Evolutionary conservation across 2,797 vertebrate species (phyloP).

Genomic region (Pseudochromis fuscus): DNA sequence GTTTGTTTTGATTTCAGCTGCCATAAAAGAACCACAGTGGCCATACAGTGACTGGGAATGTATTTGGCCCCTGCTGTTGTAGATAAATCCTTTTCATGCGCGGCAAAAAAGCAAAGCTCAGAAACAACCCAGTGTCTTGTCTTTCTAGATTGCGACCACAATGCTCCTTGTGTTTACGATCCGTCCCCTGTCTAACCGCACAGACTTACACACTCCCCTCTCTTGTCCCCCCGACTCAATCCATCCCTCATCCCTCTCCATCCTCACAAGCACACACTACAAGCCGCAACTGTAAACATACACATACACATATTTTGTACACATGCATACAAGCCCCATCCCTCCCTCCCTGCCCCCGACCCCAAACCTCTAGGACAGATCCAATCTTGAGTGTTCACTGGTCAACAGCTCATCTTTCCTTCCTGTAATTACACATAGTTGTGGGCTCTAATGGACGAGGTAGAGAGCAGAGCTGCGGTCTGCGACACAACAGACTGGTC

Average conservation of each 20-base stretch:
- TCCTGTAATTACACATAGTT: slow-evolving; percentile 85
- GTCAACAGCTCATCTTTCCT: slow-evolving; percentile 82
- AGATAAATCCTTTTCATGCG: slow-evolving; percentile 70
- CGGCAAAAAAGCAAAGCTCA: slow-evolving; percentile 62
- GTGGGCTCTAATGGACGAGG: slow-evolving; percentile 81
- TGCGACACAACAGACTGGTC: slow-evolving; percentile 71
- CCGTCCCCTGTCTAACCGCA: slow-evolving; percentile 61
- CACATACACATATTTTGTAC: slow-evolving; percentile 38
- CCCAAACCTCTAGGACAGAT: slow-evolving; percentile 64
- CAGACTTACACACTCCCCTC: slow-evolving; percentile 46
- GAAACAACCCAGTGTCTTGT: slow-evolving; percentile 73
- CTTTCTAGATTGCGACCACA: slow-evolving; percentile 71
- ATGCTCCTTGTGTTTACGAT: slow-evolving; percentile 73
- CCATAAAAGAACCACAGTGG: slow-evolving; percentile 75
- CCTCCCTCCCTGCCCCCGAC: slow-evolving; percentile 3
- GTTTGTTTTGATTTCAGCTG: slow-evolving; percentile 79
- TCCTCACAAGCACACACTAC: slow-evolving; percentile 59
- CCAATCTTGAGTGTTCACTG: slow-evolving; percentile 75
- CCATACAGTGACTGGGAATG: slow-evolving; percentile 73
- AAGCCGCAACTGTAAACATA: slow-evolving; percentile 69
- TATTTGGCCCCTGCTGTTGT: slow-evolving; percentile 62
- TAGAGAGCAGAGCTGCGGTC: slow-evolving; percentile 77
- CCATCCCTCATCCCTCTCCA: slow-evolving; percentile 64
- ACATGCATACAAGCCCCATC: slow-evolving; percentile 19
- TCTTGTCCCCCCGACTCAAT: slow-evolving; percentile 52